phyloP scores from a whole-genome alignment of 2,888 invertebrate species.

The Drosophila niveifrons region DNA sequence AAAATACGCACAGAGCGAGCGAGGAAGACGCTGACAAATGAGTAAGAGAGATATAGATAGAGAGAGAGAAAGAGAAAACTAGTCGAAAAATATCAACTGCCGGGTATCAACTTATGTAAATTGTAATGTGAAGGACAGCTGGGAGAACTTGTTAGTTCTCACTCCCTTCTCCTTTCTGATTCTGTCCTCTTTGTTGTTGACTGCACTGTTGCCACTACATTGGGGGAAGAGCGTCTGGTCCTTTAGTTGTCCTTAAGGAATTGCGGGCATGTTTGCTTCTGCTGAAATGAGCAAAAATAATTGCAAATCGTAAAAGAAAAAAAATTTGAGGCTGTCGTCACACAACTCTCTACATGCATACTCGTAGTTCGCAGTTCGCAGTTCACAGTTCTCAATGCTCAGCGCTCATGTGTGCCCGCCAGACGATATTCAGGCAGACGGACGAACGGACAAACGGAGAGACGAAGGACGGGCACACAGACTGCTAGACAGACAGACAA shows the following conservation, averaged over 20 bases:
- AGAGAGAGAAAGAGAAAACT: constrained; percentile 40
- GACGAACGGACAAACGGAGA: background rate
- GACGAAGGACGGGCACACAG: constrained; percentile 17
- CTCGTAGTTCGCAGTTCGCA: constrained; percentile 18
- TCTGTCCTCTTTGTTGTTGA: background rate
- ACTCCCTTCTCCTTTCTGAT: background rate
- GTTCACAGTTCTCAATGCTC: constrained; percentile 21
- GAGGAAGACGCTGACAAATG: background rate
- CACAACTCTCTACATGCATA: constrained; percentile 24
- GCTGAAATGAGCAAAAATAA: constrained; percentile 81
- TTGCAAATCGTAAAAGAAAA: constrained; percentile 76
- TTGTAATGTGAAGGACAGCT: constrained; percentile 59
- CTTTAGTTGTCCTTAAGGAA: constrained; percentile 73
- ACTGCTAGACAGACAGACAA: constrained; percentile 19
- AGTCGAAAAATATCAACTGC: constrained; percentile 66
- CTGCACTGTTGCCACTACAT: constrained; percentile 41
- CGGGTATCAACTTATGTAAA: constrained; percentile 73
- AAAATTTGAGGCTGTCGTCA: constrained; percentile 57
- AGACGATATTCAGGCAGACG: constrained; percentile 23
- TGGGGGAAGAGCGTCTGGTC: constrained; percentile 34
- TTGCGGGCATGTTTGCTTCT: constrained; percentile 74
- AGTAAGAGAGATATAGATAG: background rate
- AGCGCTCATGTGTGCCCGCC: constrained; percentile 47
- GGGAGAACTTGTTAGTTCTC: constrained; percentile 20
- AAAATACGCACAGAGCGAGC: constrained; percentile 20